A percentile compares a stretch with the other conserved stretches of the same genome.
Evolutionary conservation across 2,797 vertebrate genomes (phyloP).

Genomic region (Molothrus ater): DNA sequence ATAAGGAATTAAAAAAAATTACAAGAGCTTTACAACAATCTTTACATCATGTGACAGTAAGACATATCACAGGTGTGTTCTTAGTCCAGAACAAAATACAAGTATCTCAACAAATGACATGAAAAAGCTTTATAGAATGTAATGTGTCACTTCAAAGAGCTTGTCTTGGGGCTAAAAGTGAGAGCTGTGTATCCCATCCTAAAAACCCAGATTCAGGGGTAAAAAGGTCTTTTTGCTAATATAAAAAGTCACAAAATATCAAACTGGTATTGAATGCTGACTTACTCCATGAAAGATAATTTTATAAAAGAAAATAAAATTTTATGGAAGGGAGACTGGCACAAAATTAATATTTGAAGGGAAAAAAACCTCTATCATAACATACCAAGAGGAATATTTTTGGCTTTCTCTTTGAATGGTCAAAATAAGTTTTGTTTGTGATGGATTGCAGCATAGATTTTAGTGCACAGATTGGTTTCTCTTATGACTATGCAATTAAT

Average conservation of each 20-base stretch:
- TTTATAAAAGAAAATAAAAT: neutral
- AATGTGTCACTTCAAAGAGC: neutral
- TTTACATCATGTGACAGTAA: neutral
- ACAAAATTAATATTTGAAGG: neutral
- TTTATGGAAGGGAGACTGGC: neutral
- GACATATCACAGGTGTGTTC: neutral
- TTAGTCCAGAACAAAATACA: neutral
- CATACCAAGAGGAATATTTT: neutral
- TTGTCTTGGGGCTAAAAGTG: neutral
- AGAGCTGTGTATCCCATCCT: neutral
- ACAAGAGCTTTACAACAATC: neutral
- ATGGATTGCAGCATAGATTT: neutral
- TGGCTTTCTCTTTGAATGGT: neutral
- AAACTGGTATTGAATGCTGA: neutral
- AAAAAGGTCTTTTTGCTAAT: neutral
- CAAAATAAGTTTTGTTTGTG: neutral
- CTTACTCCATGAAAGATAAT: neutral
- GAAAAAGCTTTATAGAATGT: neutral
- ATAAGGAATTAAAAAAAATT: fast-evolving
- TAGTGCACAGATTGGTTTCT: neutral
- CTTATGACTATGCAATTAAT: neutral
- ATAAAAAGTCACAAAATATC: neutral
- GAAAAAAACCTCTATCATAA: fast-evolving
- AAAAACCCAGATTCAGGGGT: neutral
- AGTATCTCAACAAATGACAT: neutral